Conservation (phyloP, 2,888 invertebrate genomes). For the Tetragonisca angustula region DNA sequence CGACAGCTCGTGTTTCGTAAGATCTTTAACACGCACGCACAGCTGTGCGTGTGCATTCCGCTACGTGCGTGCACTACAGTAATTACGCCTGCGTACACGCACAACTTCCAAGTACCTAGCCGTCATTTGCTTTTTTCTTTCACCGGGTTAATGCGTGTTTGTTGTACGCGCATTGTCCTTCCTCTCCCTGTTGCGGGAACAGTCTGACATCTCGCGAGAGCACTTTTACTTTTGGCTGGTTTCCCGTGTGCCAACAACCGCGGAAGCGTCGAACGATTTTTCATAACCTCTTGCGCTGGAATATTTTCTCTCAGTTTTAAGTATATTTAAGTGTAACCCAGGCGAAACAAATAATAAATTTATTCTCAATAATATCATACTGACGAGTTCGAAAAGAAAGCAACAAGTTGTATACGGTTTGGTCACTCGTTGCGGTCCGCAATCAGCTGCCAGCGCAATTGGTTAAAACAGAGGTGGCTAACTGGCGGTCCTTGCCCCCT, state of each 20-base stretch:
- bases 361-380: too few species aligned
- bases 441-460: too few species aligned
- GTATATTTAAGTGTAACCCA: too few species aligned
- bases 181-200: not conserved
- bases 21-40: not conserved
- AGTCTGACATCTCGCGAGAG: not conserved
- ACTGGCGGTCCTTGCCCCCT: too few species aligned
- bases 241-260: not conserved
- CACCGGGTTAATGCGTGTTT: conserved; percentile 47
- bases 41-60: not conserved
- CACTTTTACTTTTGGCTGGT: conserved; percentile 38
- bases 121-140: conserved; percentile 40
- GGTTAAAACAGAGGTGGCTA: too few species aligned
- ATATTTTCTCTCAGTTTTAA: too few species aligned
- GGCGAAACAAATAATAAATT: too few species aligned
- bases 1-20: not conserved
- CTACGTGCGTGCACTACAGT: conserved; percentile 32
- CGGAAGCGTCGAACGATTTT: not conserved
- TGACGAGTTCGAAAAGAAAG: too few species aligned
- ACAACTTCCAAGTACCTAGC: conserved; percentile 2
- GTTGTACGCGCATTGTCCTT: conserved; percentile 14
- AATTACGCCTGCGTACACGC: not conserved
- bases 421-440: too few species aligned
- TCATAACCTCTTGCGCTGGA: not conserved
- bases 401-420: too few species aligned